Percentiles rank a stretch among this genome's conserved stretches.
Evolutionary conservation across 2,797 vertebrate species (phyloP).

Genomic region (Pygocentrus nattereri): DNA sequence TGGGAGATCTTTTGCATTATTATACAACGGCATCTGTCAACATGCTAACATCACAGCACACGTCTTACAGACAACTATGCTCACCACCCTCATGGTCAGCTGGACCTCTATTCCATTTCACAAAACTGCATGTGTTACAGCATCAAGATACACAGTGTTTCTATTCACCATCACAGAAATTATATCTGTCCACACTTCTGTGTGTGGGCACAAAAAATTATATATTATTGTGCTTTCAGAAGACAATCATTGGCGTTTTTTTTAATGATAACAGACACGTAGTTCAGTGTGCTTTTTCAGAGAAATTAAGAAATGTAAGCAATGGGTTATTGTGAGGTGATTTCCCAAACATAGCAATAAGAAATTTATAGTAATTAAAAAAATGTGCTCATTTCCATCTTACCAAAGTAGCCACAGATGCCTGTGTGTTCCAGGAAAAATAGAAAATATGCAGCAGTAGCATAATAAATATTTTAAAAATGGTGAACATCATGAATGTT

Average conservation of each 20-base stretch:
- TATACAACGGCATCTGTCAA: constrained; percentile 53
- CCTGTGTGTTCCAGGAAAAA: not conserved
- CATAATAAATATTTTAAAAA: not conserved
- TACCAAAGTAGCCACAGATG: not conserved
- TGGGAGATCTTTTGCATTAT: constrained; percentile 9
- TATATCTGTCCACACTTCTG: not conserved
- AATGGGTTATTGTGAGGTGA: not conserved
- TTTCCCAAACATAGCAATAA: not conserved
- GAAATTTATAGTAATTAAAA: not conserved
- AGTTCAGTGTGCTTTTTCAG: not conserved
- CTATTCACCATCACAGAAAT: not conserved
- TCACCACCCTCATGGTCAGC: constrained; percentile 10
- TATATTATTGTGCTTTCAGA: not conserved
- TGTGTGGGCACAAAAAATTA: not conserved
- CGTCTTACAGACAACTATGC: constrained; percentile 14
- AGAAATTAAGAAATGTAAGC: not conserved
- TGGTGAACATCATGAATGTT: not conserved
- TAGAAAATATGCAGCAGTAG: not conserved
- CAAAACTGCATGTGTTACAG: not conserved
- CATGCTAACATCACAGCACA: constrained; percentile 26
- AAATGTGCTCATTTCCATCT: not conserved
- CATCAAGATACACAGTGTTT: not conserved
- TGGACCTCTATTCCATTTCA: constrained; percentile 4
- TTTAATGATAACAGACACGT: not conserved
- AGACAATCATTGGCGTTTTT: not conserved